Conservation (phyloP, 2,113 vertebrate species). For the Grantiella picta region DNA sequence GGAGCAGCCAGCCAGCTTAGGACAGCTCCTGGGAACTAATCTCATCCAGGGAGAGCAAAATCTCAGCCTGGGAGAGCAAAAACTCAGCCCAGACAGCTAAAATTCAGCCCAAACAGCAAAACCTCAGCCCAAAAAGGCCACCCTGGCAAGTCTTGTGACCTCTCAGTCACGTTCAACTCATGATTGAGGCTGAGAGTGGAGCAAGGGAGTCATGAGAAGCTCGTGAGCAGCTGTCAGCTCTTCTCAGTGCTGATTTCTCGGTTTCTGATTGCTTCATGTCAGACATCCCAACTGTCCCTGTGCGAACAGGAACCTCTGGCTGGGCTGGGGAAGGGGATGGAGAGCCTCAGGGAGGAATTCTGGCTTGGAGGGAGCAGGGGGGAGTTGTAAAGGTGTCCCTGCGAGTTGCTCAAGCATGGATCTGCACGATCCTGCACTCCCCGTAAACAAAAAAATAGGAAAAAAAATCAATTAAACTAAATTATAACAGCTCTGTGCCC, state of each 20-base stretch:
- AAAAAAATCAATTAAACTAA: no score
- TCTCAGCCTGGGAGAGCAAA: no score
- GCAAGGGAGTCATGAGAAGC: not conserved
- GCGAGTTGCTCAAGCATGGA: fast-evolving
- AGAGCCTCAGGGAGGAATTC: not conserved
- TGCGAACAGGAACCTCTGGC: not conserved
- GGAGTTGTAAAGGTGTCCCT: not conserved
- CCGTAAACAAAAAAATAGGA: not conserved
- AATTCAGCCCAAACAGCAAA: no score
- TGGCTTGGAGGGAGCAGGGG: not conserved
- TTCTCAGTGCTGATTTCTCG: not conserved
- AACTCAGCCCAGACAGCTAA: not conserved
- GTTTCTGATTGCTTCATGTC: fast-evolving
- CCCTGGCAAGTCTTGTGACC: not conserved
- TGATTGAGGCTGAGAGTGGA: not conserved
- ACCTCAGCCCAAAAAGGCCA: not conserved
- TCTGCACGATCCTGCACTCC: fast-evolving
- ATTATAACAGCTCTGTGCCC: not conserved
- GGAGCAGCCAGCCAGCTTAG: not conserved
- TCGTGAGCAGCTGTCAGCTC: not conserved
- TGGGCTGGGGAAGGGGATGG: not conserved
- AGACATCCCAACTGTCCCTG: fast-evolving
- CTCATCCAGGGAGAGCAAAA: no score
- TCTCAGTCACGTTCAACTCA: fast-evolving
- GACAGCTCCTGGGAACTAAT: not conserved